Conservation (phyloP, 2,888 invertebrate species). For the Drosophila anomelani region DNA sequence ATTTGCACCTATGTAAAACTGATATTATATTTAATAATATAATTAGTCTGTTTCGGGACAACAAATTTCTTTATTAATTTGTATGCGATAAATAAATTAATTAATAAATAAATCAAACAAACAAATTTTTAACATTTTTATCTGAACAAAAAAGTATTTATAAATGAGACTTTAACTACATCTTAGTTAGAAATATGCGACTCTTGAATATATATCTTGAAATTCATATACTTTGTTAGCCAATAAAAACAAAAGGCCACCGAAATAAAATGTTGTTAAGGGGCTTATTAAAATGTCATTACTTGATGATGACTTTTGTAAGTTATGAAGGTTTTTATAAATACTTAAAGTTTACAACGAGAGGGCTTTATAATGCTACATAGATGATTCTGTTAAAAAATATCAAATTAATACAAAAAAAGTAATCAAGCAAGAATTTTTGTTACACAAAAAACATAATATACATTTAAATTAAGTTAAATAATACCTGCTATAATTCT, state of each 20-base stretch:
- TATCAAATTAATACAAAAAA: background rate
- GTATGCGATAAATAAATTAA: too few species aligned
- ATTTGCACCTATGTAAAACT: too few species aligned
- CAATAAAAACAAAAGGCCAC: slow-evolving; percentile 2
- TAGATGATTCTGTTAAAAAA: background rate
- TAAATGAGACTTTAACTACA: background rate
- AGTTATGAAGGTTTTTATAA: slow-evolving; percentile 1
- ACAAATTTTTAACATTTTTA: background rate
- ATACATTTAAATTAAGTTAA: too few species aligned
- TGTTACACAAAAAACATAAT: too few species aligned
- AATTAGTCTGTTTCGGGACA: too few species aligned
- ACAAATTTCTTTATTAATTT: too few species aligned
- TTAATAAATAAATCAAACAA: background rate
- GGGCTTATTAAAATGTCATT: slow-evolving; percentile 10
- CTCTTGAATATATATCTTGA: background rate
- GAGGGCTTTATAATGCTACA: background rate
- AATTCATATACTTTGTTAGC: background rate
- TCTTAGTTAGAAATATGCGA: background rate
- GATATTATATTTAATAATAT: background rate
- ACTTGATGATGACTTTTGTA: background rate
- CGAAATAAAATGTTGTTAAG: background rate
- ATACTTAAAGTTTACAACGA: background rate
- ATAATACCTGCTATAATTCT: too few species aligned
- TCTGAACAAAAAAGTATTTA: background rate
- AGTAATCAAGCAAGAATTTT: too few species aligned